Base-by-base conservation (phyloP, 2,888 invertebrate genomes). In the Cheilosia pagana region DNA sequence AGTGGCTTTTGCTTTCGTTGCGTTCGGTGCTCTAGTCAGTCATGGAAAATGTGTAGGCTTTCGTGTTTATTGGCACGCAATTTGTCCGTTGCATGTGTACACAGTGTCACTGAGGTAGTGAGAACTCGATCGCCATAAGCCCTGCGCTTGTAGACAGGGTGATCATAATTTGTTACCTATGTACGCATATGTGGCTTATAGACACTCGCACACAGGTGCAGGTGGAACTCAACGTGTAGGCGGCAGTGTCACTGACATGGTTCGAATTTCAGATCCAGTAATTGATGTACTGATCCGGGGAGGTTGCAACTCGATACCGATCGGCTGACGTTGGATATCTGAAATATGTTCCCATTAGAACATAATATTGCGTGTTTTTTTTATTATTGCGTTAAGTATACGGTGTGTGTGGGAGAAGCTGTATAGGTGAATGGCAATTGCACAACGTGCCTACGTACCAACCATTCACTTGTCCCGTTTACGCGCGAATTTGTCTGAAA, bases 231-330 rank as follows among this genome's bases (percentile, higher is more conserved):
- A 16, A 16, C 10, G 71, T 67, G 74, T 60, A 70, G 57, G 62
- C 59, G 57, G 14, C 65, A 75, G 75, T 79, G 81, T 85, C 85
- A 81, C 75, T 85, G 85, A 76, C 85, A 81, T 81, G 81, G 81
- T 71, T 85, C 75, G 71, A 75, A 85, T 85, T 81, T 85, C 85
- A 75, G 62, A 62, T 71, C 71, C 45, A 65, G 63, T 67, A 59
- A 67, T 67, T 71, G 68, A 62, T 55, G 74, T 43, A 75, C 52
- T 53, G 74, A 83, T 75, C 75, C 70, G 60, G 53, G 68, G 63
- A 53, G 65, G 25, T 16, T 71, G 79, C 25, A 81, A 85, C 53
- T 53, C 43, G 85, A 85, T 85, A 81, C 71, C 23, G 23, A 60
- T 50, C 59, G 74, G 52, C 72, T 55, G 67, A 39, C 21, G 82